Percentiles rank a stretch among this genome's conserved stretches.
Conservation (phyloP, 2,113 vertebrate species). For the Erinaceus europaeus region DNA sequence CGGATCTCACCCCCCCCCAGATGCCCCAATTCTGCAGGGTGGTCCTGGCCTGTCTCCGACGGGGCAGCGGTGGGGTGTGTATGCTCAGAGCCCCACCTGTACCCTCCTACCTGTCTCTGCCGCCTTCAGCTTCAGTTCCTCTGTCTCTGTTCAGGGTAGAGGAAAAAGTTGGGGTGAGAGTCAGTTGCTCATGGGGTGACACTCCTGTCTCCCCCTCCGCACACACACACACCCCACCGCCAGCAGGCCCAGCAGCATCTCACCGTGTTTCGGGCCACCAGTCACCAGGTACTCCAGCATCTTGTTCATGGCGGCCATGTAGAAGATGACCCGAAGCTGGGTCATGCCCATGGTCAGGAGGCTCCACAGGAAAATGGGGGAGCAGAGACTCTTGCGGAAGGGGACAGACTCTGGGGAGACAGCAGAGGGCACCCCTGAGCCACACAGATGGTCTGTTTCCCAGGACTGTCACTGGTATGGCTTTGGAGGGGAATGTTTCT, state of each 20-base stretch:
- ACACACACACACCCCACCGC: too few relatives aligned
- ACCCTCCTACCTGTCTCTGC: slow-evolving; percentile 62
- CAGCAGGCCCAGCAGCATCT: background rate
- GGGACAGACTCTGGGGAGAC: slow-evolving; percentile 77
- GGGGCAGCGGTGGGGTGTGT: accelerated
- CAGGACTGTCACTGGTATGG: too few relatives aligned
- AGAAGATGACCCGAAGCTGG: slow-evolving; percentile 92
- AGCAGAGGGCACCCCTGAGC: background rate
- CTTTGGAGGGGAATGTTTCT: background rate
- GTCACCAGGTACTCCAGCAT: slow-evolving; percentile 90
- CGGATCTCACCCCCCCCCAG: background rate
- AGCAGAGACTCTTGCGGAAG: slow-evolving; percentile 87
- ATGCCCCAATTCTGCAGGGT: background rate
- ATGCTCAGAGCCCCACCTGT: background rate
- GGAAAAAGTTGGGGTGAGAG: background rate
- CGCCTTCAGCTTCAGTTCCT: background rate
- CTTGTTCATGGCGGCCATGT: slow-evolving; percentile 94
- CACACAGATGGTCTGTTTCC: background rate
- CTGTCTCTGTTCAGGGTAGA: background rate
- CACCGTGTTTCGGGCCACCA: slow-evolving; percentile 54
- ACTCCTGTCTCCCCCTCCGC: background rate
- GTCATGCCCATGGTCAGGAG: slow-evolving; percentile 93
- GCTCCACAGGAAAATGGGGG: slow-evolving; percentile 93
- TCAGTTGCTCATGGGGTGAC: background rate
- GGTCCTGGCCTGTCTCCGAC: background rate